Conservation (phyloP, 2,888 invertebrate species). For the Yponomeuta sedellus region DNA sequence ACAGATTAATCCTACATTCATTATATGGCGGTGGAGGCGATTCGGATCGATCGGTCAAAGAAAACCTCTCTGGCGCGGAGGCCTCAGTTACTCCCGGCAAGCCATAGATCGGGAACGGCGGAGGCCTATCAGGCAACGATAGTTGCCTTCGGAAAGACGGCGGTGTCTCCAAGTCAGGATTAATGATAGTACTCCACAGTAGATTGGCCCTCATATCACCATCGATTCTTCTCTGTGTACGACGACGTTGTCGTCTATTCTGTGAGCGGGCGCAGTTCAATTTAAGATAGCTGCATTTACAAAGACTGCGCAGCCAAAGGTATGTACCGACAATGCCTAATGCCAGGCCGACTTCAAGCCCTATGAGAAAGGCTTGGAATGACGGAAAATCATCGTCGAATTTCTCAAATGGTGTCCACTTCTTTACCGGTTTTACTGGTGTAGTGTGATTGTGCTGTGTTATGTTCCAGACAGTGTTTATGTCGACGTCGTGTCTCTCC, state of each 20-base stretch:
- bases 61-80: constrained; percentile 37
- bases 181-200: constrained; percentile 53
- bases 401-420: constrained; percentile 51
- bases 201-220: constrained; percentile 58
- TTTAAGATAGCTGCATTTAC: constrained; percentile 38
- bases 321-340: constrained; percentile 63
- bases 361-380: constrained; percentile 60
- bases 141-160: constrained; percentile 51
- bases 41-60: constrained; percentile 42
- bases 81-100: constrained; percentile 41
- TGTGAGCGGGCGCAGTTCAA: constrained; percentile 39
- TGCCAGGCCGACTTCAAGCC: constrained; percentile 59
- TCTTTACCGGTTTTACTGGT: constrained; percentile 28
- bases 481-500: constrained; percentile 52
- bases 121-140: constrained; percentile 46
- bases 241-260: constrained; percentile 38
- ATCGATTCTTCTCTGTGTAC: constrained; percentile 33
- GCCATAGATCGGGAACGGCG: constrained; percentile 41
- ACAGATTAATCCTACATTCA: constrained; percentile 35
- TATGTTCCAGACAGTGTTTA: constrained; percentile 60
- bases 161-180: constrained; percentile 60
- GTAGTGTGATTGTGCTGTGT: constrained; percentile 37
- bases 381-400: constrained; percentile 64
- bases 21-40: constrained; percentile 69
- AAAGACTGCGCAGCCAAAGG: constrained; percentile 56